phyloP scores from a whole-genome alignment of 1,140 invertebrate genomes.

The Patella vulgata region DNA sequence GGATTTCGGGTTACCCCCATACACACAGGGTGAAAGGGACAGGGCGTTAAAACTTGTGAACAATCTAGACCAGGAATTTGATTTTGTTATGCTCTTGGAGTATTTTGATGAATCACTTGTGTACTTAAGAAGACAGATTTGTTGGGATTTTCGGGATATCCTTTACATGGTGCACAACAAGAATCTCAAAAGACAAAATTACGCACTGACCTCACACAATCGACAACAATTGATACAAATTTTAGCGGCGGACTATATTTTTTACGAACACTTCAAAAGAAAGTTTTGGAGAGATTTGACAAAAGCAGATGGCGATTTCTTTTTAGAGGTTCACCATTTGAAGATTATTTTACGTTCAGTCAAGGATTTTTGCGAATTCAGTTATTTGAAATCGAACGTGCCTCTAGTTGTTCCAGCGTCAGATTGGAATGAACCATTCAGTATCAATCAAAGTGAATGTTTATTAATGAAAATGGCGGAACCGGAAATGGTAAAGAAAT shows the following conservation, averaged over 20 bases:
- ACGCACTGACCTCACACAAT: conserved; percentile 17
- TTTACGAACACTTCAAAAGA: conserved; percentile 33
- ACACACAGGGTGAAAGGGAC: conserved; percentile 29
- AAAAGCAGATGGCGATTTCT: conserved; percentile 16
- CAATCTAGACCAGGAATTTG: conserved; percentile 52
- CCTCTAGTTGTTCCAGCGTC: background rate
- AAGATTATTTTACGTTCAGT: conserved; percentile 11
- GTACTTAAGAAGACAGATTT: conserved; percentile 66
- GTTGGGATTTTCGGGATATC: conserved; percentile 60
- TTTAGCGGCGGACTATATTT: conserved; percentile 24
- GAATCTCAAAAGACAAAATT: background rate
- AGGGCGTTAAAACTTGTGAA: conserved; percentile 8
- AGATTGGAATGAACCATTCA: background rate
- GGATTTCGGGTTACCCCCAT: conserved; percentile 43
- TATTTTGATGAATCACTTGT: conserved; percentile 70
- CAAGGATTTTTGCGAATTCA: conserved; percentile 21
- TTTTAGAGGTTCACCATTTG: conserved; percentile 28
- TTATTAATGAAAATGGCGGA: background rate
- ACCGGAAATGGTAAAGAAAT: background rate
- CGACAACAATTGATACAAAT: conserved; percentile 2
- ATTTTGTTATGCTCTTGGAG: conserved; percentile 70
- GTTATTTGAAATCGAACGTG: background rate
- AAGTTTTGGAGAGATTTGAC: conserved; percentile 20
- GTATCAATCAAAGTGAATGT: background rate
- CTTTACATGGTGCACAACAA: conserved; percentile 26